Base-by-base conservation (phyloP, 2,888 invertebrate genomes). In the Drosophila melanosoma region DNA sequence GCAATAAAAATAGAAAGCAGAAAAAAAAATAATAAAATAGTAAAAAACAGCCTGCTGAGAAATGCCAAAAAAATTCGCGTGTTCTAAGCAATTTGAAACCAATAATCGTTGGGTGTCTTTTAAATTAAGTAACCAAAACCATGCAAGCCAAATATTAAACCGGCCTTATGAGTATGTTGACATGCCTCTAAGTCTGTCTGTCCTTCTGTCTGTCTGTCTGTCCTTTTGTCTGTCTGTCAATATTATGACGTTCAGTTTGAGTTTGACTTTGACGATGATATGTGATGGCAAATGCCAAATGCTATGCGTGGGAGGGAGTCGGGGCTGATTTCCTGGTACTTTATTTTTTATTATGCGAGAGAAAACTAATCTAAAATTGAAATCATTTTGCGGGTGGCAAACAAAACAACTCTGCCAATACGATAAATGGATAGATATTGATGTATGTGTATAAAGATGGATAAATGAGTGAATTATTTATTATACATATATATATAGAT, bases 331-430 rank as follows among this genome's bases (percentile, higher is more conserved):
- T 33, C 49, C 36, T 69, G 36, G 53, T 35, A 53, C 59, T 71
- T 48, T 60, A 72, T 68, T 65, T 58, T 63, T 45, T 52, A 38
- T 74, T 68, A 56, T 56, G 69, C 64, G 61, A 23, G 58, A 71
- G 59, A 29, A 54, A 71, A 75, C 77, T 91, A 91, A 91, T 91
- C 91, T 91, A 91, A 91, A 91, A 91, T 91, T 91, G 82, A 91
- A 91, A 91, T 91, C 92, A 83, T 90, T 85, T 83, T 64, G 79
- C 70, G 68, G 60, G 51, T 76, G 74, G 62, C 69, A 69, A 74
- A 63, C 62, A 65, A 69, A 71, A 76, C 72, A 74, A 73, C 40
- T 69, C 71, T 45, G 85, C 61, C 69, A 61, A 58, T 70, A 77
- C 69, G 69, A 81, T 74, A 72, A 72, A 74, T 69, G 69, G 69